Conservation (phyloP, 2,113 vertebrate species). For the Semnornis frantzii region DNA sequence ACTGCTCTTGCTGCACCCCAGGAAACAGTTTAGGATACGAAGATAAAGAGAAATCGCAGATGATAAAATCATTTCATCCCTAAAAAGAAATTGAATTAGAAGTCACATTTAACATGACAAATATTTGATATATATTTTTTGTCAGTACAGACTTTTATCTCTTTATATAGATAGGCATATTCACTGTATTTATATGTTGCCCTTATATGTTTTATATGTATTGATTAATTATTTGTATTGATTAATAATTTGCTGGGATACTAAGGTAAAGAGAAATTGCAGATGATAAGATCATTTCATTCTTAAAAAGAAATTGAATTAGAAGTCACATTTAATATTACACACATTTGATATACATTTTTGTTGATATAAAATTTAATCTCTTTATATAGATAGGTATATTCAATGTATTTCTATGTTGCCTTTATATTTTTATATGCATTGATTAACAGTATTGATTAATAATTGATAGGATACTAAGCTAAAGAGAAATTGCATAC, state of each 20-base stretch:
- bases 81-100: background rate
- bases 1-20: no score
- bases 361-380: no score
- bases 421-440: background rate
- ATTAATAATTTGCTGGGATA: no score
- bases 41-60: no score
- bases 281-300: no score
- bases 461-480: background rate
- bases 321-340: no score
- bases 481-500: background rate
- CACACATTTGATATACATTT: no score
- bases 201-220: background rate
- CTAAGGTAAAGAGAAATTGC: no score
- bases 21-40: no score
- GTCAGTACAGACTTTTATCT: background rate
- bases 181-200: background rate
- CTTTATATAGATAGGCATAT: no score
- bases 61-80: background rate
- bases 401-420: background rate
- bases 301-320: no score
- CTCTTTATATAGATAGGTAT: background rate
- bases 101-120: background rate
- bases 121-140: background rate
- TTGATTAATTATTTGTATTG: no score
- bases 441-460: background rate